Conservation (phyloP, 30 jellyfish, hydroid and myxozoan genomes). For the Catostylus mosaicus region DNA sequence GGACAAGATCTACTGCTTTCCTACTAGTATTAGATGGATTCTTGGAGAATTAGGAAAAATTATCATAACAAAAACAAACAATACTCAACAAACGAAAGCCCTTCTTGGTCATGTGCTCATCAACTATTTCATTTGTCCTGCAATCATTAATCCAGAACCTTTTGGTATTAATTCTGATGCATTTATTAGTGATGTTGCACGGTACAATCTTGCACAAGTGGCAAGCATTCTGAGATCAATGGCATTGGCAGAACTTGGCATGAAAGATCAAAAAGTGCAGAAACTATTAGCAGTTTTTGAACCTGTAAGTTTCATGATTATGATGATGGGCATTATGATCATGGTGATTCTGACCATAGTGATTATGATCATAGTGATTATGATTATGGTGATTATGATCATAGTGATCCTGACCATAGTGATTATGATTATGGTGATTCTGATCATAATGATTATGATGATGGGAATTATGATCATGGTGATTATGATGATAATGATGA, state of each 20-base stretch:
- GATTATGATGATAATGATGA: too few relatives aligned
- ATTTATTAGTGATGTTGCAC: slow-evolving; percentile 86
- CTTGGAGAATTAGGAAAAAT: slow-evolving; percentile 56
- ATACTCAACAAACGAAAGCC: slow-evolving; percentile 80
- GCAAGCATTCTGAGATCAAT: slow-evolving; percentile 90
- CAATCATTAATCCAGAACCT: slow-evolving; percentile 96
- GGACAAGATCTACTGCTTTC: slow-evolving; percentile 91
- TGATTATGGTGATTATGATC: too few relatives aligned
- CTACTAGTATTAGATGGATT: slow-evolving; percentile 85
- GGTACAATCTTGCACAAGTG: slow-evolving; percentile 84
- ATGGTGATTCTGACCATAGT: too few relatives aligned
- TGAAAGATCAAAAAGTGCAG: slow-evolving; percentile 76
- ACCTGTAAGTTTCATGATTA: slow-evolving; percentile 55
- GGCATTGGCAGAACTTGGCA: slow-evolving; percentile 92
- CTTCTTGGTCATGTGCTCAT: slow-evolving; percentile 85
- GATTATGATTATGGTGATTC: too few relatives aligned
- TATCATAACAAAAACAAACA: slow-evolving; percentile 44
- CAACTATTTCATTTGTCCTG: slow-evolving; percentile 90
- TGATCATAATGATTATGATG: too few relatives aligned
- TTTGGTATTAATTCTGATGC: slow-evolving; percentile 97
- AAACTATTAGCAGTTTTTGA: slow-evolving; percentile 73
- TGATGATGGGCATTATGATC: too few relatives aligned
- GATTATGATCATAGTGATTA: too few relatives aligned
- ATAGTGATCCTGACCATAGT: too few relatives aligned
- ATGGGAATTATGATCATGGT: too few relatives aligned